Base-by-base conservation (phyloP, 2,797 vertebrate genomes). In the Phalanger gymnotis region DNA sequence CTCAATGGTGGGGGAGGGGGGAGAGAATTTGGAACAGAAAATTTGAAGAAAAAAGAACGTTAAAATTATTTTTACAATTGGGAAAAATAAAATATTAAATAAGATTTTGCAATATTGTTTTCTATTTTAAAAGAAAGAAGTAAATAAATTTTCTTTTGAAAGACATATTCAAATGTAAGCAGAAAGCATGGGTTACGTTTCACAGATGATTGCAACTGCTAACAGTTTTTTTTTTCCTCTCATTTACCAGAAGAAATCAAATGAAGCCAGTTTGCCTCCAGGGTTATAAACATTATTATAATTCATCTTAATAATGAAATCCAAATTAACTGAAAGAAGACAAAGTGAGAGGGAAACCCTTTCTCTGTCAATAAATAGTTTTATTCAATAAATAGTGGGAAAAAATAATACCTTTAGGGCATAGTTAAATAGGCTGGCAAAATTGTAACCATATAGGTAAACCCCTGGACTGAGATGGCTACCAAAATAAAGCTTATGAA, bases 281-380 rank as follows among this genome's bases (percentile, higher is more conserved):
- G 97, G 96, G 97, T 96, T 98, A 98, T 97, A 96, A 97, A 97
- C 94, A 98, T 97, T 96, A 97, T 98, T 98, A 97, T 53, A 98
- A 98, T 98, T 98, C 96, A 97, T 98, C 97, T 98, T 98, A 98
- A 98, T 98, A 98, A 98, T 97, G 95, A 98, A 98, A 96, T 98
- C 98, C 98, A 98, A 98, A 98, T 98, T 98, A 98, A 98, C 92
- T 97, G 96, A 98, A 98, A 98, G 66, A 96, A 96, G 95, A 97
- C 10, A 96, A 97, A 97, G 95, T 91, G 66, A 0, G 0, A 66
- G 52, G 5, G 54, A 53, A 57, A 47, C 0, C 28, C 55, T 96
- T 30, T 54, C 16, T 55, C 47, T 94, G 53, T 53, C 90, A 97
- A 81, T 91, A 91, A 30, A 97, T 54, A 57, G 6, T 4, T 96